Percentiles rank a stretch among this genome's conserved stretches.
Conservation (phyloP, 2,888 invertebrate genomes). For the Maniola hyperantus region DNA sequence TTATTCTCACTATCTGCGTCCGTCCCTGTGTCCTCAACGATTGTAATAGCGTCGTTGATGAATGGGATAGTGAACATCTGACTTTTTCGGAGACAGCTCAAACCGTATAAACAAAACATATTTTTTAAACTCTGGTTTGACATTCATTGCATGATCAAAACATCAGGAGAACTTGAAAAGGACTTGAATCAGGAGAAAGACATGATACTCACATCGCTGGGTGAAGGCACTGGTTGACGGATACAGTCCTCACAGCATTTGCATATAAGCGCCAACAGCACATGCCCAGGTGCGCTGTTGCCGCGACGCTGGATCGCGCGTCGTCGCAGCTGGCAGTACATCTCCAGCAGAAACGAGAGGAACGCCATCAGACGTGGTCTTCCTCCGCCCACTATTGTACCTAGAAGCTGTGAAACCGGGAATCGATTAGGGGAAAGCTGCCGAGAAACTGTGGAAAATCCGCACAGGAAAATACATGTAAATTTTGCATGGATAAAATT, state of each 20-base stretch:
- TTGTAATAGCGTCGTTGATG: too few relatives aligned
- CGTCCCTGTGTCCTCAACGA: too few relatives aligned
- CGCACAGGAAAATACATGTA: too few relatives aligned
- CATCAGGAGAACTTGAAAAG: not conserved
- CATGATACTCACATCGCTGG: slow-evolving; percentile 85
- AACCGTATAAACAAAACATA: too few relatives aligned
- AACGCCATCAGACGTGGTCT: slow-evolving; percentile 90
- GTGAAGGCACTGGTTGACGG: slow-evolving; percentile 90
- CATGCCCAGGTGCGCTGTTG: slow-evolving; percentile 79
- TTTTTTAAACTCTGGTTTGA: too few relatives aligned
- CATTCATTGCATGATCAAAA: too few relatives aligned
- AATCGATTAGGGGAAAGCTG: not conserved
- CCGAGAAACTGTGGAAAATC: not conserved
- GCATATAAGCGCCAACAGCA: slow-evolving; percentile 91
- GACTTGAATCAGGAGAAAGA: not conserved
- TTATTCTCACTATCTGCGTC: too few relatives aligned
- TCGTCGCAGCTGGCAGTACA: slow-evolving; percentile 93
- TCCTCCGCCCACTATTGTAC: slow-evolving; percentile 82
- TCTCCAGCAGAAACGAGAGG: slow-evolving; percentile 94
- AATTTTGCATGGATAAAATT: too few relatives aligned
- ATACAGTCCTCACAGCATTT: slow-evolving; percentile 96
- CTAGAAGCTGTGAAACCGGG: slow-evolving; percentile 64
- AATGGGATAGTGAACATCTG: too few relatives aligned
- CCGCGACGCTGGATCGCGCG: slow-evolving; percentile 83
- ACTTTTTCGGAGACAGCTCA: too few relatives aligned